phyloP scores from a whole-genome alignment of 2,888 invertebrate species.

The Gandaritis pyraliata region DNA sequence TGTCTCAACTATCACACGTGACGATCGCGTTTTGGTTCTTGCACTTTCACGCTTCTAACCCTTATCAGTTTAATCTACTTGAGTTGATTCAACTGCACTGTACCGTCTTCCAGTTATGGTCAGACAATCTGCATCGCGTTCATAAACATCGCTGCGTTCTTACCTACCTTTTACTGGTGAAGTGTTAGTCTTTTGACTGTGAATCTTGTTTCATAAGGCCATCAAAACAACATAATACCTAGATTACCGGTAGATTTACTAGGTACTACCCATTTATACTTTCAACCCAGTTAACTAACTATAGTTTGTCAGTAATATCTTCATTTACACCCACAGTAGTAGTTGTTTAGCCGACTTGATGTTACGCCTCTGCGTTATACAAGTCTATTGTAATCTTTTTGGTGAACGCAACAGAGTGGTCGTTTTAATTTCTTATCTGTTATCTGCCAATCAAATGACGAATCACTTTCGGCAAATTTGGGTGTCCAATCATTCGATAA shows the following conservation, averaged over 20 bases:
- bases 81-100: neutral
- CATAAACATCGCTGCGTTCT: too few species aligned
- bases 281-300: neutral
- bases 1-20: constrained; percentile 67
- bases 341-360: constrained; percentile 2
- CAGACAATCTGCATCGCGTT: too few species aligned
- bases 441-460: constrained; percentile 49
- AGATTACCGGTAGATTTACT: too few species aligned
- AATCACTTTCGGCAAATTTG: constrained; percentile 68
- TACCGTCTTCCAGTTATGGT: too few species aligned
- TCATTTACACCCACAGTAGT: constrained; percentile 13
- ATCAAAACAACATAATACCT: neutral
- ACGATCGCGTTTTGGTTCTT: constrained; percentile 48
- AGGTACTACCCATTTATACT: neutral
- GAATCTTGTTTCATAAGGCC: neutral
- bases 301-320: constrained; percentile 8
- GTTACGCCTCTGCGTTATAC: constrained; percentile 11
- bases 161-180: too few species aligned
- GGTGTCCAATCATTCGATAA: constrained; percentile 59
- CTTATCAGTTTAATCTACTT: neutral
- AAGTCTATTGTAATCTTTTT: constrained; percentile 25
- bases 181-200: neutral
- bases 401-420: constrained; percentile 60
- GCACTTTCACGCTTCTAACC: constrained; percentile 47
- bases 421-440: constrained; percentile 55